Evolutionary conservation across 2,888 invertebrate genomes (phyloP), one percentile per base, ranked within the genome.

Genomic region (Dioctria linearis): DNA sequence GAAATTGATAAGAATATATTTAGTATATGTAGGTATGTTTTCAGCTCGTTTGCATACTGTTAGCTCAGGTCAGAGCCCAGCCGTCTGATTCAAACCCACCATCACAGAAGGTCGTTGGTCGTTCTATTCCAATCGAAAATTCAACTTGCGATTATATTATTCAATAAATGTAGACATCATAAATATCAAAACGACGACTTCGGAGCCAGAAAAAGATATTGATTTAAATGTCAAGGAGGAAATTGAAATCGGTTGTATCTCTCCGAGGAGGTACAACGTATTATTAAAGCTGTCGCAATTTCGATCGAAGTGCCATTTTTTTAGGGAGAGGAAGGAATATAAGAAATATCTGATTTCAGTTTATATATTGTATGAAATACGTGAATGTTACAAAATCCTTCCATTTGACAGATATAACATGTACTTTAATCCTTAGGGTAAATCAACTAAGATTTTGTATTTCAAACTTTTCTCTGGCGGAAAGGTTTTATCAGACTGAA

Each of bases 41-140:
- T 51, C 1, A 51, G n/a, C 61, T 61, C 61, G n/a, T 61, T 61
- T 65, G 65, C 40, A 65, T 65, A 8, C 65, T 37, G 65, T 65
- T 65, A n/a, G 39, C 65, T 37, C 37, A 65, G 65, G 65, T 65
- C 40, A 65, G 65, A 39, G 37, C 65, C 6, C 65, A 65, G 65
- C 13, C 65, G 65, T 65, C 65, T 65, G 65, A 40, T 65, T 65
- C 37, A 11, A 25, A n/a, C 25, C 13, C 5, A 13, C 13, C 13
- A 25, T 25, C 2, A 25, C 25, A 25, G 25, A 25, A 25, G 59
- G 25, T 59, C 13, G 25, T 59, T 59, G 59, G n/a, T n/a, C 13
- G 59, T n/a, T n/a, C 25, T 59, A 11, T 5, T n/a, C 25, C 59
- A 59, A 13, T 13, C 5, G 25, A 59, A 59, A 59, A 13, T 39